phyloP scores from a whole-genome alignment of 2,113 vertebrate genomes.

The Microcebus murinus region DNA sequence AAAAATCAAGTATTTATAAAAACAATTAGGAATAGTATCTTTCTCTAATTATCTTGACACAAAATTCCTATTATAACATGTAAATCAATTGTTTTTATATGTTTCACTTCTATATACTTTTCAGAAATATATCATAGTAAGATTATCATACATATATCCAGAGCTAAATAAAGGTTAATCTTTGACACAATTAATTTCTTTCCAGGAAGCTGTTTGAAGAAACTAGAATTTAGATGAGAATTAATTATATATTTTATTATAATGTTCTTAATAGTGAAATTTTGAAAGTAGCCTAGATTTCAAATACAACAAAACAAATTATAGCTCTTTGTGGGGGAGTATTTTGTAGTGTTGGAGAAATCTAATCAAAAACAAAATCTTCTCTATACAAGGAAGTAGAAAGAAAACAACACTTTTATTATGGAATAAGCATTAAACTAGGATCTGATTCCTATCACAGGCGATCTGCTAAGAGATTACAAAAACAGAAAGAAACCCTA shows the following conservation, averaged over 20 bases:
- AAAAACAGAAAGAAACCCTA: not conserved
- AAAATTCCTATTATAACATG: not conserved
- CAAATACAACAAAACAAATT: not conserved
- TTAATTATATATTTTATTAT: not conserved
- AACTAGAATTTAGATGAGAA: not conserved
- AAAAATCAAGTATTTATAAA: not conserved
- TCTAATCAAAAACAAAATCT: not conserved
- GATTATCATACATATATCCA: not conserved
- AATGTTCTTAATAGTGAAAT: not conserved
- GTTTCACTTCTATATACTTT: not conserved
- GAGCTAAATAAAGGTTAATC: not conserved
- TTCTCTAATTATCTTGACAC: not conserved
- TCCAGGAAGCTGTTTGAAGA: not conserved
- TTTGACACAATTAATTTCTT: conserved; percentile 12
- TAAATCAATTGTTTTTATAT: not conserved
- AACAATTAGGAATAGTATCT: not conserved
- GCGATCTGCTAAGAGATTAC: not conserved
- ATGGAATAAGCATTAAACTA: not conserved
- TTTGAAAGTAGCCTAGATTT: not conserved
- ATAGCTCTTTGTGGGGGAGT: not conserved
- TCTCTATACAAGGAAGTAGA: not conserved
- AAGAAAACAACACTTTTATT: not conserved
- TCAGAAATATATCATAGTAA: not conserved
- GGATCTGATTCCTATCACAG: not conserved
- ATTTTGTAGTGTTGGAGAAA: not conserved